Base-by-base conservation (phyloP, 2,113 vertebrate species). In the Eupsittula cactorum region DNA sequence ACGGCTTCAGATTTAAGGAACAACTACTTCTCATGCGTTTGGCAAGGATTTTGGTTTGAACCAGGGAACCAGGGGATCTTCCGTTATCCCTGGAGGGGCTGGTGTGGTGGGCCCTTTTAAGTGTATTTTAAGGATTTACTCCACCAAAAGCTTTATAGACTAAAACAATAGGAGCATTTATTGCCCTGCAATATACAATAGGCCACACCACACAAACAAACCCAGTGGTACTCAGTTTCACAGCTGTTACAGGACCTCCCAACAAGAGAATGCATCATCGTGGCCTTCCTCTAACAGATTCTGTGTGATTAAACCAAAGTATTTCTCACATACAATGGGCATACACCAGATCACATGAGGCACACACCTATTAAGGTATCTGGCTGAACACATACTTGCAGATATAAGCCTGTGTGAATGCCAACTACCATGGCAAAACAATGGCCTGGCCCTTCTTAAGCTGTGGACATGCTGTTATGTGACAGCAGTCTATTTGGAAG, bases 21-120 rank as follows among this genome's bases (percentile, higher is more conserved):
- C 9, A 74, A 21, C 44, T 44, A 1, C 13, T 68, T 62, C 49
- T 39, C 11, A 1, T 15, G 16, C 0, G 0, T 62, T 69, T 80
- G 60, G 19, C 46, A 39, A 19, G 31, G 67, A 53, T 25, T 46
- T 88, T 52, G 37, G 35, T 37, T 57, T 29, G 53, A 86, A 41
- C 23, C 19, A 81, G 63, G 21, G 49, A 86, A 77, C 31, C 17
- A 67, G 2, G 4, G 35, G 41, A 37, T 59, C 31, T 63, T 57
- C 31, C 6, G 0, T 33, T 53, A 41, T 10, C 39, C 49, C 37
- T 69, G 39, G 7, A 77, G 37, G 12, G 19, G 19, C 23, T 59
- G 39, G 49, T 12, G 14, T 49, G 63, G 18, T 35, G 10, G 41
- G 3, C 77, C 15, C 47, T 33, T 41, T 52, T 23, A 60, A 13